Evolutionary conservation across 2,113 vertebrate species (phyloP).

Genomic region (Elephantulus edwardii): DNA sequence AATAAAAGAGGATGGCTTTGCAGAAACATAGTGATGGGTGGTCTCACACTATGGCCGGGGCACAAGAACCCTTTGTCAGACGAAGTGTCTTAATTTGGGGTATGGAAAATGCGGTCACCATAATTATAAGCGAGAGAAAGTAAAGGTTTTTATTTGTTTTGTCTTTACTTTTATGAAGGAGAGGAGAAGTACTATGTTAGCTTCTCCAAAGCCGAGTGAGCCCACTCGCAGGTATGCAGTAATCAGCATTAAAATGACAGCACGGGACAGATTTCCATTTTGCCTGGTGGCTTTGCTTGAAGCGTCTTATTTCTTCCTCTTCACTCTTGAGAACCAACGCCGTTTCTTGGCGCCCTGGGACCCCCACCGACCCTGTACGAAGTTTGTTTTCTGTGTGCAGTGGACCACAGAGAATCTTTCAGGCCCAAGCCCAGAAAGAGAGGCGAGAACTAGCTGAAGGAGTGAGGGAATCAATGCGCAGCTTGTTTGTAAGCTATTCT

Average conservation of each 20-base stretch:
- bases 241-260: constrained; percentile 34
- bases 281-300: not conserved
- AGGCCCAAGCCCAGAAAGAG: constrained; percentile 56
- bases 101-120: constrained; percentile 68
- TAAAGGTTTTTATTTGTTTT: constrained; percentile 44
- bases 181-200: constrained; percentile 39
- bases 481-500: constrained; percentile 61
- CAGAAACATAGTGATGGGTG: constrained; percentile 57
- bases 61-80: constrained; percentile 73
- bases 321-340: constrained; percentile 30
- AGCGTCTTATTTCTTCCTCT: constrained; percentile 30
- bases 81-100: constrained; percentile 54
- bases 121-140: constrained; percentile 70
- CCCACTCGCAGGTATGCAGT: constrained; percentile 34
- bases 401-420: constrained; percentile 66
- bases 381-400: constrained; percentile 56
- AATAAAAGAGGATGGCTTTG: constrained; percentile 49
- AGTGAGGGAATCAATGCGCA: constrained; percentile 55
- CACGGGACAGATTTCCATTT: constrained; percentile 38
- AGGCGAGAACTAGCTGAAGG: constrained; percentile 56
- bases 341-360: not conserved
- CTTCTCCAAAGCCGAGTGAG: constrained; percentile 65
- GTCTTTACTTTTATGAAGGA: constrained; percentile 31
- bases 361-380: not conserved
- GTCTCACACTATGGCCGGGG: constrained; percentile 62